Evolutionary conservation across 1,140 invertebrate genomes (phyloP).

Genomic region (Drosophila pruinosa): DNA sequence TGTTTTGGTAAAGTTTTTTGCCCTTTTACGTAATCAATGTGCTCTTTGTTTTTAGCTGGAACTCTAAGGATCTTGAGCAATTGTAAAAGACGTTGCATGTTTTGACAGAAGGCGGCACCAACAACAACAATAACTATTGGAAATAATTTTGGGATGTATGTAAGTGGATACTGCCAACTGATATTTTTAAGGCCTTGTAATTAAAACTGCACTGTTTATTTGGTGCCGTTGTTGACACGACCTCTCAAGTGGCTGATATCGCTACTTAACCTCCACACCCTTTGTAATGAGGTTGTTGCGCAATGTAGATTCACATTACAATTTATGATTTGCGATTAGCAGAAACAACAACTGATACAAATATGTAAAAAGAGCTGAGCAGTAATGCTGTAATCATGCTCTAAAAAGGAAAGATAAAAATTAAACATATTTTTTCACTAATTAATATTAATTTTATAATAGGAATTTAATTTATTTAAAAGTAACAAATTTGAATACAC

Average conservation of each 20-base stretch:
- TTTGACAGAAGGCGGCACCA: conserved; percentile 66
- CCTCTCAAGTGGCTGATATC: conserved; percentile 21
- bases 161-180: conserved; percentile 41
- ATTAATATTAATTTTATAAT: no score
- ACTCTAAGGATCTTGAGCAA: conserved; percentile 10
- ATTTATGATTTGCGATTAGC: conserved; percentile 28
- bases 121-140: conserved; percentile 14
- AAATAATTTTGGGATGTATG: conserved; percentile 24
- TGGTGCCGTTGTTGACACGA: conserved; percentile 57
- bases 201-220: conserved; percentile 51
- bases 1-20: conserved; percentile 5
- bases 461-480: no score
- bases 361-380: no score
- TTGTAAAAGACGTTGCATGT: conserved; percentile 44
- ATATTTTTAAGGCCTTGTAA: conserved; percentile 43
- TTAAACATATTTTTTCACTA: no score
- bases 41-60: conserved; percentile 70
- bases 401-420: no score
- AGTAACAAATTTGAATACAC: no score
- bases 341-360: no score
- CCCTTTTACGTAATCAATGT: conserved; percentile 72
- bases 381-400: no score
- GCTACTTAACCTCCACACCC: conserved; percentile 40
- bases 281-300: conserved; percentile 33
- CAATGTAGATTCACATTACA: neutral